phyloP scores from a whole-genome alignment of 64 coral and sea anemone genomes.

The Astreopora myriophthalma region DNA sequence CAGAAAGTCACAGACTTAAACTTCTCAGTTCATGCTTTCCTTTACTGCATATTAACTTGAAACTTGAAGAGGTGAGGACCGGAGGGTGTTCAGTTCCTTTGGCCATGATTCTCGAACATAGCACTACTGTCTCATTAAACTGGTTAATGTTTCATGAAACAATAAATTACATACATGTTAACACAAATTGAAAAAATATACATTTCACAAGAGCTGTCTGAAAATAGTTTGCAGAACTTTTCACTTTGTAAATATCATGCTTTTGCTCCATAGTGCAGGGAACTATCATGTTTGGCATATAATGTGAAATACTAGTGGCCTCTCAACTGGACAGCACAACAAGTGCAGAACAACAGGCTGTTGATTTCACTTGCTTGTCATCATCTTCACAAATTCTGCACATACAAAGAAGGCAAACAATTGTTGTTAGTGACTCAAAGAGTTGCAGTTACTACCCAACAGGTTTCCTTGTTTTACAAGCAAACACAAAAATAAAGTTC shows the following conservation, averaged over 20 bases:
- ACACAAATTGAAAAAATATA: neutral
- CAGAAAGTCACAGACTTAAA: too few species aligned
- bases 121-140: neutral
- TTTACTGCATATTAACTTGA: too few species aligned
- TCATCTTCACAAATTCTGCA: constrained; percentile 61
- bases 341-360: neutral
- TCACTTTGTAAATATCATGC: neutral
- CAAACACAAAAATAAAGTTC: too few species aligned
- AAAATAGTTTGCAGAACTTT: too few species aligned
- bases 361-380: constrained; percentile 32
- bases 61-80: too few species aligned
- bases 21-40: too few species aligned
- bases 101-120: too few species aligned
- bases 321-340: neutral
- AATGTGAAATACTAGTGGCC: too few species aligned
- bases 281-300: neutral
- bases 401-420: neutral
- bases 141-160: neutral
- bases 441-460: too few species aligned
- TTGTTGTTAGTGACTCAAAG: too few species aligned
- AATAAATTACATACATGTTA: neutral
- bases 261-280: neutral
- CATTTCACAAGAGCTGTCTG: neutral
- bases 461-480: too few species aligned
- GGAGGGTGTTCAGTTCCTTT: too few species aligned